phyloP scores from a whole-genome alignment of 2,113 vertebrate species.

The Tympanuchus pallidicinctus region DNA sequence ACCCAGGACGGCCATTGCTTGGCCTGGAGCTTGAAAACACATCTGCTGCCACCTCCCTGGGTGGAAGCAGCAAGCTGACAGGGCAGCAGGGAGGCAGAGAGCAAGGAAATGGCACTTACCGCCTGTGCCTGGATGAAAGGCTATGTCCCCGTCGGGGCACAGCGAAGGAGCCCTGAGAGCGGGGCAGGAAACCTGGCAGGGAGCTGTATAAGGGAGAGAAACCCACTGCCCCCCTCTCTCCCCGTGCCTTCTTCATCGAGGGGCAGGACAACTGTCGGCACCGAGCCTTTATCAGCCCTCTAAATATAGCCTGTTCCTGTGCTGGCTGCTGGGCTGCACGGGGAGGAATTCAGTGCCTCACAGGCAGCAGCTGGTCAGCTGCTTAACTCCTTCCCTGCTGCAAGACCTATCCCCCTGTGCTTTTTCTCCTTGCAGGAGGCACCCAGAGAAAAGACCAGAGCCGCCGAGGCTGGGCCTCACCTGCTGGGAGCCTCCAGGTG shows the following conservation, averaged over 20 bases:
- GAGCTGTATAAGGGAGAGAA: background rate
- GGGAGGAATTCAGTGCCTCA: slow-evolving; percentile 70
- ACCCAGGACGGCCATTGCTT: background rate
- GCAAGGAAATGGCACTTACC: slow-evolving; percentile 59
- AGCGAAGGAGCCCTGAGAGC: background rate
- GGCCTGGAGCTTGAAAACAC: accelerated
- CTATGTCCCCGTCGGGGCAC: background rate
- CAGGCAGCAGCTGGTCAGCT: slow-evolving; percentile 22
- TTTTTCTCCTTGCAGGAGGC: background rate
- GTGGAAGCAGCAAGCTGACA: accelerated
- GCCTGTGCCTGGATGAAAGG: background rate
- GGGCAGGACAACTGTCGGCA: slow-evolving; percentile 76
- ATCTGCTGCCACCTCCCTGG: background rate
- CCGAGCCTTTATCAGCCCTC: slow-evolving; percentile 78
- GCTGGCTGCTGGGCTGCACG: slow-evolving; percentile 54
- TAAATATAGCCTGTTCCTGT: slow-evolving; percentile 80
- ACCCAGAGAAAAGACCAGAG: background rate
- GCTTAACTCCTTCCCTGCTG: slow-evolving; percentile 74
- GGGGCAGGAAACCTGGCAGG: background rate
- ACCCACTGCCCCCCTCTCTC: background rate
- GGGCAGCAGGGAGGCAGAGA: background rate
- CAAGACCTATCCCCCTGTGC: background rate
- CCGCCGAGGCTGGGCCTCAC: background rate
- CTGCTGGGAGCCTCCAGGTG: background rate
- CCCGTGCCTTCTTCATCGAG: slow-evolving; percentile 40